These are phyloP conservation scores for Thripadectes ignobilis DNA, from an alignment of 2,797 vertebrate genomes.

Conservation along the genomic window DNA sequence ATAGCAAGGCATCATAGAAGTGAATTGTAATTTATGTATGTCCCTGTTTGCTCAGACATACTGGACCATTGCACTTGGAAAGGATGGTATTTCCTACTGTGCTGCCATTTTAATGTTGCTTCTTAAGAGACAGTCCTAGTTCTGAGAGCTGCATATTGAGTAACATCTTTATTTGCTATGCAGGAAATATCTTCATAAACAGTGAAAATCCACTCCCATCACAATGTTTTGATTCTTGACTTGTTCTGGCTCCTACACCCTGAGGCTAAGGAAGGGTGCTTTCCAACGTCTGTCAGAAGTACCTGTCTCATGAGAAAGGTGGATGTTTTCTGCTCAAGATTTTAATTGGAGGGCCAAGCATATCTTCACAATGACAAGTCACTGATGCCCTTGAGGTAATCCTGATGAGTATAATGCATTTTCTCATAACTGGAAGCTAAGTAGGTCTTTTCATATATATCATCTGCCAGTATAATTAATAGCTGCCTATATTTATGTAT, in stretches of 20 bases:
- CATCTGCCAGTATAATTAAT: constrained; percentile 27
- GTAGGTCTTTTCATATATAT: neutral
- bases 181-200: neutral
- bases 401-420: neutral
- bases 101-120: neutral
- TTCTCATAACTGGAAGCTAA: neutral
- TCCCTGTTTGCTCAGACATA: neutral
- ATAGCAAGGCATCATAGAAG: neutral
- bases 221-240: neutral
- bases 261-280: neutral
- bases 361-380: neutral
- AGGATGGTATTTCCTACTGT: neutral
- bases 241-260: neutral
- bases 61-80: neutral
- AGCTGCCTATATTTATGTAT: constrained; percentile 25
- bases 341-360: neutral
- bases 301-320: neutral
- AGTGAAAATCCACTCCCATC: neutral
- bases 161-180: neutral
- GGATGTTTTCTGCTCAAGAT: neutral
- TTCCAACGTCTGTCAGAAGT: neutral
- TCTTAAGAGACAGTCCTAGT: neutral
- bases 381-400: neutral
- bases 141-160: neutral
- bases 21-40: neutral